A percentile compares a stretch with the other conserved stretches of the same genome.
These are phyloP conservation scores for Paracyprichromis sp. DNA, from an alignment of 2,113 vertebrate genomes.

Conservation along the genomic window DNA sequence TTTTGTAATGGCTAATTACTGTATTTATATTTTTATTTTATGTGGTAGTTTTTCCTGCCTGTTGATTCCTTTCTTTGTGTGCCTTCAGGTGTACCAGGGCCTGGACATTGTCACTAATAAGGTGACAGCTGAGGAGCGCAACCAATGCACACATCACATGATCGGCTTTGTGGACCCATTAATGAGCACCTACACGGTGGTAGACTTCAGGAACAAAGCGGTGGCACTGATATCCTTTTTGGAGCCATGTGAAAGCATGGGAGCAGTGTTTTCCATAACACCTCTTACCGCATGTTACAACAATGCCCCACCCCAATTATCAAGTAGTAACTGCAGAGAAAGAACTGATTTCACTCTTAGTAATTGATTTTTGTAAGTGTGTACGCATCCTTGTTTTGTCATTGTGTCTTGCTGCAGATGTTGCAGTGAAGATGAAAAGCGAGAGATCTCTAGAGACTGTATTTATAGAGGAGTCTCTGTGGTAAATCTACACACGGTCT, in stretches of 20 bases:
- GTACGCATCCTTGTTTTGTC: conserved; percentile 21
- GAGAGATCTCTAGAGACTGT: conserved; percentile 39
- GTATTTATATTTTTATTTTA: not conserved
- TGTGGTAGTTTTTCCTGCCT: not conserved
- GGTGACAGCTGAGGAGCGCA: conserved; percentile 79
- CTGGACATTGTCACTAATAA: conserved; percentile 97
- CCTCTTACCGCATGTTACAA: not conserved
- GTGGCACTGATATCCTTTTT: conserved; percentile 86
- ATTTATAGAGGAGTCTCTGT: conserved; percentile 52
- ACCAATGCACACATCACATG: conserved; percentile 91
- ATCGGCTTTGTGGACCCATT: conserved; percentile 93
- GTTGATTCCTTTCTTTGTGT: not conserved
- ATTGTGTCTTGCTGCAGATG: conserved; percentile 42
- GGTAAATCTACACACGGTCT: not conserved
- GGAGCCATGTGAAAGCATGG: not conserved
- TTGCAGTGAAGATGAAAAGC: conserved; percentile 31
- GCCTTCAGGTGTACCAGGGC: conserved; percentile 85
- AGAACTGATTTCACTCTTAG: not conserved
- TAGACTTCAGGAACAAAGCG: conserved; percentile 93
- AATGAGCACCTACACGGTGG: conserved; percentile 82
- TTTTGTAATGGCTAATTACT: not conserved
- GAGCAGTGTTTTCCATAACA: not conserved
- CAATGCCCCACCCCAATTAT: not conserved
- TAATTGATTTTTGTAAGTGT: conserved; percentile 9
- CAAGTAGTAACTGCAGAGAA: not conserved